Conservation (phyloP, 2,113 vertebrate species). For the Eudyptes chrysolophus region DNA sequence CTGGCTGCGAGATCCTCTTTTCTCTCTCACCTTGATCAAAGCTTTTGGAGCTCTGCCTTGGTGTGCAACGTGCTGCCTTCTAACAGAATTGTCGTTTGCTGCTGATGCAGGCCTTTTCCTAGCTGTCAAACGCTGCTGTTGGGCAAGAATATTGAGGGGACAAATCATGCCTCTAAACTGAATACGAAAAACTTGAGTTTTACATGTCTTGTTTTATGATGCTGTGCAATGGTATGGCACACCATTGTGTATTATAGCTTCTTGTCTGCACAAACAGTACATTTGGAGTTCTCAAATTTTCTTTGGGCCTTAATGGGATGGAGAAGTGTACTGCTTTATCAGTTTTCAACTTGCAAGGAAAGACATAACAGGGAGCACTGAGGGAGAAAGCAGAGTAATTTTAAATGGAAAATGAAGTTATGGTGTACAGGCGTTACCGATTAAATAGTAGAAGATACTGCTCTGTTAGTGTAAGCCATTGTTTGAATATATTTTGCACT, state of each 20-base stretch:
- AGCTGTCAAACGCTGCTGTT: rapidly evolving
- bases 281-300: not conserved
- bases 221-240: not conserved
- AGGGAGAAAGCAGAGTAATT: not conserved
- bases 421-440: rapidly evolving
- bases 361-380: rapidly evolving
- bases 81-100: not conserved
- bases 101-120: not conserved
- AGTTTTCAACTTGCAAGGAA: not conserved
- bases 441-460: not conserved
- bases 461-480: rapidly evolving
- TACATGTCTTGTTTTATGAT: not conserved
- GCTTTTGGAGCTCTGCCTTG: not conserved
- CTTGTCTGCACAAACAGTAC: not conserved
- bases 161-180: not conserved
- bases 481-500: not conserved
- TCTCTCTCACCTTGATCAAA: not conserved
- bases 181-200: not conserved
- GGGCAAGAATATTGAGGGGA: not conserved
- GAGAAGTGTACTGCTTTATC: not conserved
- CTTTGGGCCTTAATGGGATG: not conserved
- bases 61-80: not conserved
- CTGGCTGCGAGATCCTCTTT: not conserved
- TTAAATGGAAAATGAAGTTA: not conserved
- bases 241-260: rapidly evolving